Evolutionary conservation across 2,797 vertebrate genomes (phyloP), one percentile per base, ranked within the genome.

Genomic region (Galago senegalensis): DNA sequence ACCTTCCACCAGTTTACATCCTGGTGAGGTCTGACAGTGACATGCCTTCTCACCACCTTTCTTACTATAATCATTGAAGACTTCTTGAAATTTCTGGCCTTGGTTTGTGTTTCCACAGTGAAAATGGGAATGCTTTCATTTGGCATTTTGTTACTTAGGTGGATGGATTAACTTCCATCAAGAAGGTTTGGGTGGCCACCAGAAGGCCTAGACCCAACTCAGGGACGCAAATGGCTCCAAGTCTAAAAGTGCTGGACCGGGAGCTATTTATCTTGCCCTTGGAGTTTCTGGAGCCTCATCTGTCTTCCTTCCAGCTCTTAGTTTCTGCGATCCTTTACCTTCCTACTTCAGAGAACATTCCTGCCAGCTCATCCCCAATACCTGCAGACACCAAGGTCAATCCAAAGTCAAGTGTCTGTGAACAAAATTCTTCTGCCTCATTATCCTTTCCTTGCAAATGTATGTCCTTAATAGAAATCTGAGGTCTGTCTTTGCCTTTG

Each of bases 301-400:
- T 65, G 6, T 67, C 69, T 92, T 91, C 89, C 63, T 91, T 87
- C 67, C 20, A 65, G 14, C 58, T 81, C n/a, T 85, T n/a, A 23
- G 18, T 31, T 70, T 92, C 82, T 81, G 2, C 0, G 1, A 73
- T 13, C 40, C 34, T 87, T 83, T 67, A 37, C 83, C 25, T 86
- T 79, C 61, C 43, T 65, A 17, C 87, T 86, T 82, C 43, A 82
- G 56, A 49, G 53, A 67, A 29, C 60, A 16, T 27, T 75, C 56
- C 69, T 65, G 10, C 29, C 17, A 63, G n/a, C 5, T 56, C 63
- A 72, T 85, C 61, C 58, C 86, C 60, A 93, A 7, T 31, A 21
- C 87, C 56, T 37, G 4, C 2, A 14, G 76, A 83, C 63, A 86
- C 73, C 80, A 95, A 97, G 77, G 91, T 94, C 89, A 83, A 60